phyloP scores from a whole-genome alignment of 2,113 vertebrate genomes.

The Rhegmatorhina hoffmannsi region DNA sequence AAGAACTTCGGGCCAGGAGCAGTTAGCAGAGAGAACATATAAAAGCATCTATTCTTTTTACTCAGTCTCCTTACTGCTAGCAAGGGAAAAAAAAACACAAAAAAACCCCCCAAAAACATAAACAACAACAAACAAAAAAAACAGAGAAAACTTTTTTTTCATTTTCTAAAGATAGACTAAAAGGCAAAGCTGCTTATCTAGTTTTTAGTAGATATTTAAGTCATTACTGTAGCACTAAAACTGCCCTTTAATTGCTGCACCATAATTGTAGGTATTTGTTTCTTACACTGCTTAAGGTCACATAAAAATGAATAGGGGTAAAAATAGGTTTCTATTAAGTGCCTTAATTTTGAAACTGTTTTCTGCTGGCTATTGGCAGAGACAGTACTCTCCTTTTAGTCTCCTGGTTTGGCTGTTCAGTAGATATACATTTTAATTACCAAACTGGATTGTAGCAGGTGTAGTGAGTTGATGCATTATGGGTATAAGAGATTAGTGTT shows the following conservation, averaged over 20 bases:
- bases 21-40: background rate
- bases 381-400: conserved; percentile 6
- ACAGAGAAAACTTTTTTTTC: background rate
- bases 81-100: background rate
- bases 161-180: conserved; percentile 14
- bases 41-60: background rate
- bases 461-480: conserved; percentile 50
- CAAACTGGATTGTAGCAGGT: conserved; percentile 66
- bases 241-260: conserved; percentile 53
- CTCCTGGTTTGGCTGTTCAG: background rate
- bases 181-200: conserved; percentile 7
- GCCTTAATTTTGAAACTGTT: conserved; percentile 17
- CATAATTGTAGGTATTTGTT: conserved; percentile 59
- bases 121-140: background rate
- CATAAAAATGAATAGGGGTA: conserved; percentile 37
- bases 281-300: conserved; percentile 37
- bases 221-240: conserved; percentile 31
- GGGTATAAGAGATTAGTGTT: conserved; percentile 50
- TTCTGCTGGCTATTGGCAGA: conserved; percentile 14
- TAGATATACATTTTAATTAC: conserved; percentile 62
- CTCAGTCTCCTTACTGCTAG: background rate
- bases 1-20: background rate
- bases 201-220: conserved; percentile 34
- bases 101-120: no score
- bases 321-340: conserved; percentile 43